A percentile compares a stretch with the other conserved stretches of the same genome.
Evolutionary conservation across 1,140 invertebrate genomes (phyloP).

Genomic region (Atopsyche davidsoni): DNA sequence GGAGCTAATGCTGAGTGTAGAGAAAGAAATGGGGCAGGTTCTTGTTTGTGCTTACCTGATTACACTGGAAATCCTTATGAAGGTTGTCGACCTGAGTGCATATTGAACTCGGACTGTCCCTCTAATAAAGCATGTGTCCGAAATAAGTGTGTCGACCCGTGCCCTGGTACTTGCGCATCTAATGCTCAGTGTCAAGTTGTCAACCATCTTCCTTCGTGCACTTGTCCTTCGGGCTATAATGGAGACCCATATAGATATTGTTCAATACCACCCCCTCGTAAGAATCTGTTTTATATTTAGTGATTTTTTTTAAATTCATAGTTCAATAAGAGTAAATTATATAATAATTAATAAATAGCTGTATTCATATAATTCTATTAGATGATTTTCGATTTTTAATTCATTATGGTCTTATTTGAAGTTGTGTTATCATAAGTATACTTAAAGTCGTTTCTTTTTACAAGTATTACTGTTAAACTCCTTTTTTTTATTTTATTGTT

Average conservation of each 20-base stretch:
- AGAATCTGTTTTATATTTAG: constrained; percentile 38
- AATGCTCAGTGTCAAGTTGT: constrained; percentile 63
- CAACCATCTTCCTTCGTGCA: constrained; percentile 59
- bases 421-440: too few species aligned
- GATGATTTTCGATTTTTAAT: constrained; percentile 65
- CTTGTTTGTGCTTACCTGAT: constrained; percentile 58
- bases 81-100: constrained; percentile 64
- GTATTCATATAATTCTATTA: constrained; percentile 56
- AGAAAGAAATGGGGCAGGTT: constrained; percentile 59
- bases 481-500: constrained; percentile 21
- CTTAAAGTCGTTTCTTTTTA: not conserved
- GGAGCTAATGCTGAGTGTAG: constrained; percentile 64
- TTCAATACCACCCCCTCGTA: constrained; percentile 50
- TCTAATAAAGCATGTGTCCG: constrained; percentile 54
- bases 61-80: constrained; percentile 68
- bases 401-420: constrained; percentile 57
- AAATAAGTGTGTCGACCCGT: constrained; percentile 59
- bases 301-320: constrained; percentile 42
- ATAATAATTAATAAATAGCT: too few species aligned
- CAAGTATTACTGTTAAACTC: constrained; percentile 21
- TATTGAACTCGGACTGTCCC: constrained; percentile 61
- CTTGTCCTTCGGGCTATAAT: constrained; percentile 60
- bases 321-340: too few species aligned
- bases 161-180: constrained; percentile 54
- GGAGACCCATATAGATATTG: constrained; percentile 69